A percentile compares a stretch with the other conserved stretches of the same genome.
These are phyloP conservation scores for Capromys pilorides DNA, from an alignment of 2,797 vertebrate genomes.

Conservation along the genomic window DNA sequence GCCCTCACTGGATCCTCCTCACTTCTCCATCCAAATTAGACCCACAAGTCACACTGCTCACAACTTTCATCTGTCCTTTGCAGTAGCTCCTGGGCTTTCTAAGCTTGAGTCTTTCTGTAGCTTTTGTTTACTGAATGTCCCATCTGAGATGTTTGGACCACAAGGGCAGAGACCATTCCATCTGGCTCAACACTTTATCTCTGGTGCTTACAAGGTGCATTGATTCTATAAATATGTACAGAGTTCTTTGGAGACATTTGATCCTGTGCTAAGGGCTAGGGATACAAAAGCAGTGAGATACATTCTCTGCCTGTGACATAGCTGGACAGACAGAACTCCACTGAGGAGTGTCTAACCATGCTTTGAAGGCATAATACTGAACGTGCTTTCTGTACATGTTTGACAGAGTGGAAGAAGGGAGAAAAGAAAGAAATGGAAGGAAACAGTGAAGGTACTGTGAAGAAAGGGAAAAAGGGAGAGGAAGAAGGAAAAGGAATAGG, in stretches of 20 bases:
- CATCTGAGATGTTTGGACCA: neutral
- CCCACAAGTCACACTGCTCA: fast-evolving
- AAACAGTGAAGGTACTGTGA: neutral
- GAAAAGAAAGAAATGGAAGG: neutral
- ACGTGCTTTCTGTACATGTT: neutral
- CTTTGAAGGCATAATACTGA: neutral
- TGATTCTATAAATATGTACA: neutral
- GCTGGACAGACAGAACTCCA: neutral
- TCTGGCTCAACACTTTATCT: neutral
- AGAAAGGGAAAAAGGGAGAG: too few relatives aligned
- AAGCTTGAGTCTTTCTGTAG: neutral
- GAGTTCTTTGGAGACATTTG: neutral
- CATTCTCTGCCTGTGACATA: neutral
- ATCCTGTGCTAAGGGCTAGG: neutral
- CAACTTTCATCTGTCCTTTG: neutral
- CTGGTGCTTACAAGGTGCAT: neutral
- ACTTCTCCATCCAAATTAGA: neutral
- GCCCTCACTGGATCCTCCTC: neutral
- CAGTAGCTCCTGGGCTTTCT: too few relatives aligned
- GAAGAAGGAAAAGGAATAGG: neutral
- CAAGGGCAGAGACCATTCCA: neutral
- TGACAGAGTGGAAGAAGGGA: neutral
- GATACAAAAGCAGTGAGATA: neutral
- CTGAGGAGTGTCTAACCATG: neutral
- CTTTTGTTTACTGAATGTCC: neutral